Evolutionary conservation across 2,113 vertebrate genomes (phyloP).

Genomic region (Cromileptes altivelis): DNA sequence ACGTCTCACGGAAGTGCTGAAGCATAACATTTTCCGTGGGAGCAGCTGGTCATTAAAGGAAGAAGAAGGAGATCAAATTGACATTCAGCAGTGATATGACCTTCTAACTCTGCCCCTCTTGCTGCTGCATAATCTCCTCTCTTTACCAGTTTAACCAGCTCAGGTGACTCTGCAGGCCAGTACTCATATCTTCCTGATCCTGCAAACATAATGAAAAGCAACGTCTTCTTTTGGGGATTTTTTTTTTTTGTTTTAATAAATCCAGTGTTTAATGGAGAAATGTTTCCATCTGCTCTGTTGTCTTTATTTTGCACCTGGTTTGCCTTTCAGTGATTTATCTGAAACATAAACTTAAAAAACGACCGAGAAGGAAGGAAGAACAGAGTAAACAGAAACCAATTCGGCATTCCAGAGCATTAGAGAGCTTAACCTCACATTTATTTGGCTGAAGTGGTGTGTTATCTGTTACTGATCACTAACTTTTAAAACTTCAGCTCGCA

Average conservation of each 20-base stretch:
- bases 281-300: not conserved
- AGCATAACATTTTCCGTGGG: constrained; percentile 47
- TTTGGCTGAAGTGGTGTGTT: constrained; percentile 33
- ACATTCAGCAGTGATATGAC: constrained; percentile 54
- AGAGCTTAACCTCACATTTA: constrained; percentile 31
- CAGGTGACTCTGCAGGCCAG: constrained; percentile 45
- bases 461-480: constrained; percentile 49
- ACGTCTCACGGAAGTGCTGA: constrained; percentile 56
- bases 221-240: not conserved
- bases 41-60: constrained; percentile 61
- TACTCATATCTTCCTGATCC: constrained; percentile 15
- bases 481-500: constrained; percentile 36
- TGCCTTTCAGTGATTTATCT: constrained; percentile 16
- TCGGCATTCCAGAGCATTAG: constrained; percentile 49
- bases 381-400: constrained; percentile 40
- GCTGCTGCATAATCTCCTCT: constrained; percentile 45
- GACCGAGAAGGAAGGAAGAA: not conserved
- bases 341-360: constrained; percentile 20
- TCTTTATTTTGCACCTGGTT: constrained; percentile 2
- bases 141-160: constrained; percentile 31
- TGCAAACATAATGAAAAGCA: not conserved
- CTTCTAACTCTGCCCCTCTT: constrained; percentile 40
- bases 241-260: too few species aligned
- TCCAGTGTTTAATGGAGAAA: not conserved
- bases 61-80: constrained; percentile 60